Evolutionary conservation across 2,797 vertebrate genomes (phyloP), one percentile per base, ranked within the genome.

Genomic region (Silurus lanzhouensis): DNA sequence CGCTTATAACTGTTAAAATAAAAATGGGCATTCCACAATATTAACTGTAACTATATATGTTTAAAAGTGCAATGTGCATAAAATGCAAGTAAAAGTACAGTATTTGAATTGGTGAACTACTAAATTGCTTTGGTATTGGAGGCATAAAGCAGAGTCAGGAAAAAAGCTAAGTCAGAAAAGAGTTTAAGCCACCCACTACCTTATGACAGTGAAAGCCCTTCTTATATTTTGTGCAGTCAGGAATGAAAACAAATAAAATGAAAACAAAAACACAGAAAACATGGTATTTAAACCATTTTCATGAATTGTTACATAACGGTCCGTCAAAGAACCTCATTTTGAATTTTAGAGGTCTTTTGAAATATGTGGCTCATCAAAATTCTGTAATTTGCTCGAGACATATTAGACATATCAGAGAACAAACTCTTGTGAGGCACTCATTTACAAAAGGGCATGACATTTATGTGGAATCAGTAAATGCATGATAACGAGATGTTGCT

Each of bases 391-490:
- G 46, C 60, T 68, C 3, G 5, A 80, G 66, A 72, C 38, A 27
- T 63, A 63, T 61, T 60, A 77, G 72, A 17, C 58, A 58, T 72
- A 68, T 74, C 44, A 46, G 46, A 74, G 67, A 81, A 80, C 76
- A 81, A 64, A 58, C 20, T 71, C 31, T 31, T 48, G 71, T 86
- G n/a, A 74, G 60, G 57, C 55, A 58, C 48, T 84, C 48, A 80
- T 74, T 81, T 81, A 72, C 19, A 81, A 81, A 87, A 87, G 77
- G 70, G 78, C 78, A 84, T 76, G 83, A 61, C 82, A 85, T 85
- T 85, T 83, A 85, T 6, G 2, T 78, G 38, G 15, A 82, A 74
- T 81, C 84, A 67, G 66, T 66, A 66, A 48, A 55, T 61, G n/a
- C 27, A 78, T 64, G 74, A 86, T 61, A 64, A 83, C 67, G 9